Evolutionary conservation across 2,888 invertebrate species (phyloP), one percentile per base, ranked within the genome.

Genomic region (Drosophila nr. medialis): DNA sequence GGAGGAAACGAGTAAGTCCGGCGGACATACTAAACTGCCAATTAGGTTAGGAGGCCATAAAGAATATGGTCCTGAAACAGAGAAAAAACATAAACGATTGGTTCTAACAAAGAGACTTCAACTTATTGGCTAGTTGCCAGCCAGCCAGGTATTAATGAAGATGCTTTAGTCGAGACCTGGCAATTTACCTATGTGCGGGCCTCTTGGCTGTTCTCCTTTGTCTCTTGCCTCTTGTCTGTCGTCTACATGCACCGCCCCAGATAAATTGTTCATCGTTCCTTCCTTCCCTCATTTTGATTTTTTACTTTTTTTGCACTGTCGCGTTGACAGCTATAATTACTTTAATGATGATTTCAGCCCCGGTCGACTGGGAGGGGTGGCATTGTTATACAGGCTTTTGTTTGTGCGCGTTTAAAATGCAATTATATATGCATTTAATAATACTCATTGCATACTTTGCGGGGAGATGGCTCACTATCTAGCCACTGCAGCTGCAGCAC

Each of bases 331-430:
- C 78, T 72, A 86, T 83, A 86, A 83, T 86, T 83, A 83, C 83
- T 83, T 83, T 83, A 86, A 83, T 83, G 83, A 83, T 75, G 83
- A 81, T 83, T 83, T 80, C 83, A 75, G 82, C 66, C 59, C n/a
- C 29, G 60, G 49, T 50, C 40, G 68, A 59, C 32, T 32, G 4
- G 0, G 15, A 0, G 21, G 5, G 4, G 40, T 40, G 63, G 62
- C 50, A 64, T 64, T 58, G 72, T 49, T 42, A 38, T 27, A n/a
- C 40, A 45, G 71, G 64, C 72, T 73, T 83, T 83, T 86, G 83
- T 86, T 83, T 83, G 82, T 81, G 76, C 69, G 72, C 78, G 72
- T 59, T 87, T 79, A 69, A 83, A 87, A 85, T 82, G 85, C 79
- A 88, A 85, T 80, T 85, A 85, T 76, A 72, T 73, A 81, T 77